Evolutionary conservation across 2,888 invertebrate genomes (phyloP).

Genomic region (Gasteruption jaculator): DNA sequence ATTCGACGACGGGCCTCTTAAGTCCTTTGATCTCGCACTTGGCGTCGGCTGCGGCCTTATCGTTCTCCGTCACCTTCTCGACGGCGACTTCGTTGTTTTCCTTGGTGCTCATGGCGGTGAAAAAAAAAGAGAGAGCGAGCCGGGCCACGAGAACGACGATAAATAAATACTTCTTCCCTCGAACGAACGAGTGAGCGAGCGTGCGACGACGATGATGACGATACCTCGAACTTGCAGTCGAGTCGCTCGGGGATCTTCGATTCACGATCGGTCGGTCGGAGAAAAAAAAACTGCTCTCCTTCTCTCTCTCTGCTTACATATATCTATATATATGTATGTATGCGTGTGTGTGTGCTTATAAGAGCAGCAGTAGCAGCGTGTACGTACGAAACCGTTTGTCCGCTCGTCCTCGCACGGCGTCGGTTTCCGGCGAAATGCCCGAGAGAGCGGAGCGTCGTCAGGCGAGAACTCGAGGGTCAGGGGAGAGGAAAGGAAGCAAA

Average conservation of each 20-base stretch:
- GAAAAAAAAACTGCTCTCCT: too few species aligned
- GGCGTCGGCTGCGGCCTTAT: conserved; percentile 67
- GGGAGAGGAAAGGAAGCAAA: conserved; percentile 18
- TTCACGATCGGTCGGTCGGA: too few species aligned
- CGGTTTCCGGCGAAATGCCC: conserved; percentile 51
- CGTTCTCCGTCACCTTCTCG: conserved; percentile 74
- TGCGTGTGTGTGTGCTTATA: too few species aligned
- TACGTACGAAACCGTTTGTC: conserved; percentile 26
- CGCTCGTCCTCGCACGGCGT: conserved; percentile 46
- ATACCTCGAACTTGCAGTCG: too few species aligned
- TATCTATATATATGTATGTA: too few species aligned
- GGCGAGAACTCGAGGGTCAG: conserved; percentile 34
- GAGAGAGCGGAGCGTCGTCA: conserved; percentile 47
- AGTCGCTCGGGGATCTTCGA: too few species aligned
- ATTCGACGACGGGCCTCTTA: conserved; percentile 84
- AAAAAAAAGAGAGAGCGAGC: too few species aligned
- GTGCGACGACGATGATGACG: conserved; percentile 8
- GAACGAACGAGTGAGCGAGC: conserved; percentile 18
- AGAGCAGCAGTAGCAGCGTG: too few species aligned
- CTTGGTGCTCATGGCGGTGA: conserved; percentile 74
- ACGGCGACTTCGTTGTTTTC: conserved; percentile 85
- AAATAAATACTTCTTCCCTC: conserved; percentile 3
- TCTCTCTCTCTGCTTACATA: too few species aligned
- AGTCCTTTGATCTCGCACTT: conserved; percentile 83
- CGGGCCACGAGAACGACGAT: too few species aligned